Evolutionary conservation across 2,888 invertebrate species (phyloP).

Genomic region (Matsumyia berberina): DNA sequence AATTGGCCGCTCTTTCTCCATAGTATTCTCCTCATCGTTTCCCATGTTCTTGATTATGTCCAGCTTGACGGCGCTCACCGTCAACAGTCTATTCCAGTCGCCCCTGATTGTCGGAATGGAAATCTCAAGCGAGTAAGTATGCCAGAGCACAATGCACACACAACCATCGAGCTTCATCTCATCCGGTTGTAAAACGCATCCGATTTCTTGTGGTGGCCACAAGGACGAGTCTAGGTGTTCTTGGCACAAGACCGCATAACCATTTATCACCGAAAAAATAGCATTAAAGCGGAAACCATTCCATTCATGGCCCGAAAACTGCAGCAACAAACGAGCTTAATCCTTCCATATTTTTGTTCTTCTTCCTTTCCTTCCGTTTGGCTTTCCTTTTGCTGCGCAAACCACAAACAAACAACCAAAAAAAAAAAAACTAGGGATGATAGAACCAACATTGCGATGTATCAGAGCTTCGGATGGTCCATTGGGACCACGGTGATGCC

Average conservation of each 20-base stretch:
- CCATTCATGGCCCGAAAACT: constrained; percentile 41
- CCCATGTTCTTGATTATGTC: constrained; percentile 84
- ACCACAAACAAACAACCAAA: constrained; percentile 64
- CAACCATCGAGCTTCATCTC: constrained; percentile 15
- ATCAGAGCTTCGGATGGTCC: constrained; percentile 86
- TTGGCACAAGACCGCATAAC: constrained; percentile 42
- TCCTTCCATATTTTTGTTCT: constrained; percentile 63
- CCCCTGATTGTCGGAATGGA: constrained; percentile 86
- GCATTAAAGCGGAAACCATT: constrained; percentile 69
- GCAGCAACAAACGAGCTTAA: constrained; percentile 64
- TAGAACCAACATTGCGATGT: constrained; percentile 85
- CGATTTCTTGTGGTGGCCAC: constrained; percentile 33
- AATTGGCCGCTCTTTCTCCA: constrained; percentile 83
- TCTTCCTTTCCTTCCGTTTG: constrained; percentile 49
- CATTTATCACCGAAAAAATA: constrained; percentile 66
- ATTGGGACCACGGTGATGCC: constrained; percentile 85
- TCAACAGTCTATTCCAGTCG: constrained; percentile 85
- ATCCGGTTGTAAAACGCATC: constrained; percentile 27
- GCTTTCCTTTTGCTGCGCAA: constrained; percentile 36
- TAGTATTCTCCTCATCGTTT: constrained; percentile 83
- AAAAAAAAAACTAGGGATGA: constrained; percentile 84
- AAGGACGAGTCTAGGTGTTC: constrained; percentile 36
- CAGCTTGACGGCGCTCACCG: constrained; percentile 84
- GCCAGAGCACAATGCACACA: background rate
- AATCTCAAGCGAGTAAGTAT: constrained; percentile 85